Evolutionary conservation across 2,797 vertebrate species (phyloP).

Genomic region (Oceanodroma leucorhoa): DNA sequence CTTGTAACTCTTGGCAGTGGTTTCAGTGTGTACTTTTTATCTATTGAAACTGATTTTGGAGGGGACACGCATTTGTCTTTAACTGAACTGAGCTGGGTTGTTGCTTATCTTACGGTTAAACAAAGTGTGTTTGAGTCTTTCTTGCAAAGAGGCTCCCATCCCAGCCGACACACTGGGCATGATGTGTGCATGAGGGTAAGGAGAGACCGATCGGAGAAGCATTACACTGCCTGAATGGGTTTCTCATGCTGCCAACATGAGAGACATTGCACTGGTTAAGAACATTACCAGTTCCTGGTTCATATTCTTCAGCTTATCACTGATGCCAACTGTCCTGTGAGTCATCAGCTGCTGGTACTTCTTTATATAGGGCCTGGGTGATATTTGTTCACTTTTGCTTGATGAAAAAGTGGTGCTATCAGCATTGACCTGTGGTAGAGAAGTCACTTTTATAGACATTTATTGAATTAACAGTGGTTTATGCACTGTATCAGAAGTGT

Average conservation of each 20-base stretch:
- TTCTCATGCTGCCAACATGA: neutral
- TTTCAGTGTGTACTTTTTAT: neutral
- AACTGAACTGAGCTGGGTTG: neutral
- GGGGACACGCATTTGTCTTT: neutral
- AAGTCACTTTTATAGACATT: neutral
- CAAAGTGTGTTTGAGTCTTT: neutral
- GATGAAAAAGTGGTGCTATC: neutral
- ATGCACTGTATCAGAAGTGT: neutral
- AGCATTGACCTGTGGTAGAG: neutral
- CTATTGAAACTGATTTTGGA: neutral
- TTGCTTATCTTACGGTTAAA: neutral
- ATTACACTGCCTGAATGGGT: accelerated
- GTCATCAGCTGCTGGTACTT: neutral
- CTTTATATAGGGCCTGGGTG: neutral
- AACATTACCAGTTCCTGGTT: neutral
- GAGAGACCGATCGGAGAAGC: neutral
- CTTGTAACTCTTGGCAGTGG: neutral
- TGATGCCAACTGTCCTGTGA: neutral
- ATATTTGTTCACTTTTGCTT: neutral
- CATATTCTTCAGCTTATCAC: neutral
- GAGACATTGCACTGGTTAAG: neutral
- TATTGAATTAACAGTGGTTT: neutral
- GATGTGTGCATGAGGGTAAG: neutral
- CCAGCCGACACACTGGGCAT: neutral
- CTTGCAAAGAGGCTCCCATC: neutral